A percentile compares a stretch with the other conserved stretches of the same genome.
phyloP scores from a whole-genome alignment of 2,113 vertebrate species.

The Paradisaea rubra region DNA sequence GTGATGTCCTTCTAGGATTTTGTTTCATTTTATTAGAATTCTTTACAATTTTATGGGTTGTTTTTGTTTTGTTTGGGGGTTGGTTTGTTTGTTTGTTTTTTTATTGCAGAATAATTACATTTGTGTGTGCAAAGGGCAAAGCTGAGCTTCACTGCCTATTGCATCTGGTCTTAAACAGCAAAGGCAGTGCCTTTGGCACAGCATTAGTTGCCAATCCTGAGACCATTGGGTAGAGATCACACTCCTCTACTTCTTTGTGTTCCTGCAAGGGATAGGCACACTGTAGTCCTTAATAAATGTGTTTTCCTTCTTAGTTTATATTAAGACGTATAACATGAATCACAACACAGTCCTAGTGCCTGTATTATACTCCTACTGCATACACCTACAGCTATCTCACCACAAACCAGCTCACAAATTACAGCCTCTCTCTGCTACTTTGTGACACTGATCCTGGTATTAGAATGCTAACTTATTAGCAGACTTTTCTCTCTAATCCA shows the following conservation, averaged over 20 bases:
- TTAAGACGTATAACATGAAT: conserved; percentile 35
- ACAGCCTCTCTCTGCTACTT: conserved; percentile 9
- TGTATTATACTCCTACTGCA: conserved; percentile 4
- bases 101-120: background rate
- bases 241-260: background rate
- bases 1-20: background rate
- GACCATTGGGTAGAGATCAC: background rate
- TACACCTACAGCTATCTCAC: conserved; percentile 22
- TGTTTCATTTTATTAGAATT: background rate
- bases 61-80: background rate
- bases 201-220: background rate
- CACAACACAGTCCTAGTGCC: conserved; percentile 10
- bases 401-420: conserved; percentile 19
- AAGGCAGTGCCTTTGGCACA: background rate
- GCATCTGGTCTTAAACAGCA: background rate
- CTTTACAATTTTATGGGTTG: background rate
- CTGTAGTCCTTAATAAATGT: background rate
- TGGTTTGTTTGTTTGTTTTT: background rate
- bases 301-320: conserved; percentile 43
- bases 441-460: background rate
- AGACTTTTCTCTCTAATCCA: background rate
- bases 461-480: background rate
- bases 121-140: background rate
- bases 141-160: background rate
- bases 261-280: background rate